phyloP scores from a whole-genome alignment of 92 coral and sea anemone genomes.

The Porites lobata region DNA sequence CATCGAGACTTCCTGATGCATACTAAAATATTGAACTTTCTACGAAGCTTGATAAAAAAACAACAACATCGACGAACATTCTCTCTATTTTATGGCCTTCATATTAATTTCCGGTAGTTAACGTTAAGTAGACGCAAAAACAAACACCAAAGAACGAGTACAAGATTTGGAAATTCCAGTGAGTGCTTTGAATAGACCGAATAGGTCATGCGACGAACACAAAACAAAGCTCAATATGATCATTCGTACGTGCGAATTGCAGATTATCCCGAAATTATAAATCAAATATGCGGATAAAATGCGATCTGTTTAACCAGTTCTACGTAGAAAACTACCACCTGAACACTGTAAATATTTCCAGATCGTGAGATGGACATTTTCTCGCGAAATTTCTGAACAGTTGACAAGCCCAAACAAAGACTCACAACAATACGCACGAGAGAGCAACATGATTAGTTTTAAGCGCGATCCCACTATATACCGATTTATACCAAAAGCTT shows the following conservation, averaged over 20 bases:
- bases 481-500: slow-evolving; percentile 9
- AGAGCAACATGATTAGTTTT: slow-evolving; percentile 33
- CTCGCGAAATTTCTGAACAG: slow-evolving; percentile 49
- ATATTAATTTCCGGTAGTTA: not conserved
- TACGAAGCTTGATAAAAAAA: not conserved
- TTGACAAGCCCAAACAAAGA: slow-evolving; percentile 62
- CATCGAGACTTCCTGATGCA: slow-evolving; percentile 50
- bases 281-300: slow-evolving; percentile 21
- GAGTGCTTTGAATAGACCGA: slow-evolving; percentile 34
- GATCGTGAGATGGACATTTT: slow-evolving; percentile 26
- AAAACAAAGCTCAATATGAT: slow-evolving; percentile 57
- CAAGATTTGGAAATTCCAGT: slow-evolving; percentile 24
- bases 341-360: not conserved
- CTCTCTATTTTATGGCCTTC: not conserved
- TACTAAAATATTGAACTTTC: slow-evolving; percentile 44
- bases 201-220: slow-evolving; percentile 55
- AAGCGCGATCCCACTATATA: not conserved
- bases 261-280: slow-evolving; percentile 28
- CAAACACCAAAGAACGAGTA: slow-evolving; percentile 8
- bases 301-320: not conserved
- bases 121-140: slow-evolving; percentile 9
- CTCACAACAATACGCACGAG: slow-evolving; percentile 48
- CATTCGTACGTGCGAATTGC: slow-evolving; percentile 21
- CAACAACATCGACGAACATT: not conserved
- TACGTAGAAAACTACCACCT: not conserved